phyloP scores from a whole-genome alignment of 2,888 invertebrate species.

The Chrysodeixis includens region DNA sequence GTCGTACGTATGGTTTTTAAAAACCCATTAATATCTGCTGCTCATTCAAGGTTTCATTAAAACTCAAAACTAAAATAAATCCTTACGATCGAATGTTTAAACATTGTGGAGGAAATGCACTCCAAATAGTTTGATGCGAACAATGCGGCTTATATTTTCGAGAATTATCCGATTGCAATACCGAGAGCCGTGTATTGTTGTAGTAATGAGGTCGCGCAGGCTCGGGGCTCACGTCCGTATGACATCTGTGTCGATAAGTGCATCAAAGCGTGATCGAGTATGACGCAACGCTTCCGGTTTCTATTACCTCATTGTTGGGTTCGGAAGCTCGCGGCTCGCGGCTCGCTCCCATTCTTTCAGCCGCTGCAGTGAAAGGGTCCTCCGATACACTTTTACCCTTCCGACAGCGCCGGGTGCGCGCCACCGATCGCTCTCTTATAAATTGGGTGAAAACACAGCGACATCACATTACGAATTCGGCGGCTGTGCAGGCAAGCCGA shows the following conservation, averaged over 20 bases:
- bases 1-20: too few species aligned
- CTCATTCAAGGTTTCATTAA: not conserved
- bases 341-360: slow-evolving; percentile 87
- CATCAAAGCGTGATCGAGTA: slow-evolving; percentile 76
- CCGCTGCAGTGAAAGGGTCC: slow-evolving; percentile 87
- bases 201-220: slow-evolving; percentile 37
- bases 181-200: slow-evolving; percentile 33
- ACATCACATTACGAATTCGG: slow-evolving; percentile 89
- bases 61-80: not conserved
- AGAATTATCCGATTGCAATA: slow-evolving; percentile 21
- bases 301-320: slow-evolving; percentile 85
- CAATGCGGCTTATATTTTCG: slow-evolving; percentile 11
- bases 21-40: not conserved
- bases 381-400: slow-evolving; percentile 86
- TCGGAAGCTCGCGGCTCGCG: slow-evolving; percentile 77
- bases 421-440: slow-evolving; percentile 83
- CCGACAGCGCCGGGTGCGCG: slow-evolving; percentile 76
- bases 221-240: slow-evolving; percentile 53
- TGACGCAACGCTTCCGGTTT: slow-evolving; percentile 84
- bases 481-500: slow-evolving; percentile 83
- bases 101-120: not conserved
- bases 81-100: not conserved
- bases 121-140: not conserved
- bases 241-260: slow-evolving; percentile 74
- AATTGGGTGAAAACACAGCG: slow-evolving; percentile 86